Evolutionary conservation across 2,113 vertebrate genomes (phyloP).

Genomic region (Carlito syrichta): DNA sequence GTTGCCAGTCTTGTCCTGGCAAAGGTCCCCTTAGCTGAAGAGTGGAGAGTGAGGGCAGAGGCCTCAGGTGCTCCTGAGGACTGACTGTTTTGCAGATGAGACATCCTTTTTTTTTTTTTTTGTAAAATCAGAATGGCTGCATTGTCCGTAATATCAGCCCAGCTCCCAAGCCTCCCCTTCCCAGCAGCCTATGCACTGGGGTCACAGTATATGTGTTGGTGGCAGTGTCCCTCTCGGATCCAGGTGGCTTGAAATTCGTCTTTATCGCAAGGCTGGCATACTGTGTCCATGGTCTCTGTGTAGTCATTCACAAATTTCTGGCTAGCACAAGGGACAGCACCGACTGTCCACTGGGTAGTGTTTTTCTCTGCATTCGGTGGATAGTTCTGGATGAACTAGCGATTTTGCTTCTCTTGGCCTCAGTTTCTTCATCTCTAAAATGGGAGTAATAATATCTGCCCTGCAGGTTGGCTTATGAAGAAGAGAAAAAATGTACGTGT

Average conservation of each 20-base stretch:
- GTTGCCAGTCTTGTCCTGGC: too few relatives aligned
- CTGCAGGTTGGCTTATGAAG: neutral
- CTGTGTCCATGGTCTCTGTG: accelerated
- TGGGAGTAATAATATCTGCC: neutral
- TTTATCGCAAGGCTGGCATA: conserved; percentile 9
- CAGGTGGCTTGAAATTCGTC: conserved; percentile 71
- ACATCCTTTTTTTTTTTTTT: too few relatives aligned
- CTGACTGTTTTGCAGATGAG: too few relatives aligned
- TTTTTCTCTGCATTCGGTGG: neutral
- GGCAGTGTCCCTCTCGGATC: conserved; percentile 77
- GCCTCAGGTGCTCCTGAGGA: too few relatives aligned
- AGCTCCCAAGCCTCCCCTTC: neutral
- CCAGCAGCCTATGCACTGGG: conserved; percentile 69
- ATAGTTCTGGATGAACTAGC: conserved; percentile 9
- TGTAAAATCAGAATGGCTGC: neutral
- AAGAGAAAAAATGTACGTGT: neutral
- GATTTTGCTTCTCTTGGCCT: neutral
- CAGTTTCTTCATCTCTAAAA: conserved; percentile 1
- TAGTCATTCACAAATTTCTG: conserved; percentile 51
- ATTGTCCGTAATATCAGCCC: neutral
- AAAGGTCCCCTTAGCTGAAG: too few relatives aligned
- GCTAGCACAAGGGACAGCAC: conserved; percentile 61
- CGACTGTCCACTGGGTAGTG: neutral
- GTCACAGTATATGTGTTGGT: conserved; percentile 76
- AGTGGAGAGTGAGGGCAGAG: too few relatives aligned